Evolutionary conservation across 2,113 vertebrate genomes (phyloP).

Genomic region (Ginglymostoma cirratum): DNA sequence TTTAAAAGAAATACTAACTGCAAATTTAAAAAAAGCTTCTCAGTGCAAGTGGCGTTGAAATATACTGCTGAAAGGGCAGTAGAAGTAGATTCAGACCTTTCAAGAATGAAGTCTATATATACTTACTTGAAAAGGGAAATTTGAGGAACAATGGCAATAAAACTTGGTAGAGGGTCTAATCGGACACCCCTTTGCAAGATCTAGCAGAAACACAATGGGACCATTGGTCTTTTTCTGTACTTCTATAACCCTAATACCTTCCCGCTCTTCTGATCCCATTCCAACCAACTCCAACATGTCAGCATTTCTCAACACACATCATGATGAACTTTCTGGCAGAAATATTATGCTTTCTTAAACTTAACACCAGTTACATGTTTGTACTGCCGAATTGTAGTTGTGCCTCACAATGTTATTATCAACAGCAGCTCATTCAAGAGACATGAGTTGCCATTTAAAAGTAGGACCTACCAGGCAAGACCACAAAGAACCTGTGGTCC

Average conservation of each 20-base stretch:
- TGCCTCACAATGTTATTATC: background rate
- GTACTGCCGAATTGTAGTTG: background rate
- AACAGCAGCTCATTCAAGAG: background rate
- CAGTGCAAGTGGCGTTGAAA: background rate
- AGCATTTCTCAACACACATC: background rate
- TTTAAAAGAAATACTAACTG: background rate
- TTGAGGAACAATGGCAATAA: background rate
- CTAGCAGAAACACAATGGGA: background rate
- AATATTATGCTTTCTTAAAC: background rate
- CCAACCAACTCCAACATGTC: background rate
- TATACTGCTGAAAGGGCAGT: background rate
- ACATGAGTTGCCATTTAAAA: background rate
- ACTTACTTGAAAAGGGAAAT: background rate
- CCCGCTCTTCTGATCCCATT: background rate
- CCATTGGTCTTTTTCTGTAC: background rate
- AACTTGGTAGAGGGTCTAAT: background rate
- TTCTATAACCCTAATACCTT: background rate
- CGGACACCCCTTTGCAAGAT: background rate
- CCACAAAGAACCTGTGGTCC: background rate
- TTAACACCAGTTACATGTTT: background rate
- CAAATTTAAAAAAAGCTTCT: background rate
- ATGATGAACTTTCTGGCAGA: background rate
- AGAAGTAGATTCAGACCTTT: background rate
- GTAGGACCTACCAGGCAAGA: background rate
- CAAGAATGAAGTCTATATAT: background rate